Base-by-base conservation (phyloP, 1,140 invertebrate genomes). In the Bombus impatiens region DNA sequence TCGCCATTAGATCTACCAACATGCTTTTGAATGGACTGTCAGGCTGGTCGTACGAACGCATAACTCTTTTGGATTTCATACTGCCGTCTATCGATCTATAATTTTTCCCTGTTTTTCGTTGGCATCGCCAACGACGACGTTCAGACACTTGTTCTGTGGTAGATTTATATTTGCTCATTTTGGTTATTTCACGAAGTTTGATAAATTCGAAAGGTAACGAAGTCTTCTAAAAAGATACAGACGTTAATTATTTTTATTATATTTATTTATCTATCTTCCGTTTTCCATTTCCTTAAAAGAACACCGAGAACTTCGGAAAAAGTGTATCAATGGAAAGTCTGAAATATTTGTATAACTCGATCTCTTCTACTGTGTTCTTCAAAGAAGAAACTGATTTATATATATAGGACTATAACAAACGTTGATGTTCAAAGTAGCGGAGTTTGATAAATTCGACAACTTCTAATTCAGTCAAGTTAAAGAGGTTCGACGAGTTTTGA, bases 11-110 rank as follows among this genome's bases (percentile, higher is more conserved):
- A 40, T 70, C 42, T 35, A 67, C 78, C 65, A 25, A 53, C 65
- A 70, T 35, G 44, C 25, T 57, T 83, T 10, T n/a, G 72, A 77
- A 83, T 53, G 59, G 71, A 42, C 59, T 83, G 74, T 47, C 74
- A 35, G 3, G 5, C 35, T 35, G 22, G 25, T 22, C 12, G 59
- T n/a, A 67, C n/a, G 77, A 78, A 65, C 59, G 18, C n/a, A 44
- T 78, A 65, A 78, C 28, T 65, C 59, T 37, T 71, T 28, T 8
- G 1, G 28, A 81, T 62, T 81, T 81, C 28, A 28, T 12, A 37
- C 67, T 13, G 12, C 25, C 35, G 3, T 62, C 32, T 82, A 74
- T 35, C 28, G 70, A 42, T 42, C 18, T 40, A 42, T 57, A 57
- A 25, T 77, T 67, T 35, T 37, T 0, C 35, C 5, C 2, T 15